Evolutionary conservation across 2,113 vertebrate species (phyloP).

Genomic region (Psammodynastes pulverulentus): DNA sequence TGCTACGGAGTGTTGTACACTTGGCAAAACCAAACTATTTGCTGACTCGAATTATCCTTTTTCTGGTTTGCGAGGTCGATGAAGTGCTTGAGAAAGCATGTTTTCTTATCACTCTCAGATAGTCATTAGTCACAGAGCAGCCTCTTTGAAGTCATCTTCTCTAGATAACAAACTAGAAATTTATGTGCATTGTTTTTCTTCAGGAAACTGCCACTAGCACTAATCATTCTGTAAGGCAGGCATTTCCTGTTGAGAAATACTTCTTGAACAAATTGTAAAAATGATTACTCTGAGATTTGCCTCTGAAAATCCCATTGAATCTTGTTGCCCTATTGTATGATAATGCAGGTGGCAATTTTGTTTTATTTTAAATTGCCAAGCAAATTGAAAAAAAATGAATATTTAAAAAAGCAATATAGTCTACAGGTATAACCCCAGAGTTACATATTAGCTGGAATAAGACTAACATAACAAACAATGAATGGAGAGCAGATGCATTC

Average conservation of each 20-base stretch:
- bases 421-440: not conserved
- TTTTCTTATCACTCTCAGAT: constrained; percentile 43
- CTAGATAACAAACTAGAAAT: constrained; percentile 36
- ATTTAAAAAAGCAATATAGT: constrained; percentile 4
- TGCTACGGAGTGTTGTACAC: constrained; percentile 23
- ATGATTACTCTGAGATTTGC: constrained; percentile 16
- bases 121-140: constrained; percentile 28
- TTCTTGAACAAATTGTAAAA: constrained; percentile 19
- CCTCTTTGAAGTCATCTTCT: constrained; percentile 15
- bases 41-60: constrained; percentile 31
- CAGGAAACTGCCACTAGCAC: not conserved
- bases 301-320: constrained; percentile 10
- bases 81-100: not conserved
- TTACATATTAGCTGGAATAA: not conserved
- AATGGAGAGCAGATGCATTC: not conserved
- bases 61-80: constrained; percentile 28
- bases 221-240: constrained; percentile 42
- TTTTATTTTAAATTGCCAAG: not conserved
- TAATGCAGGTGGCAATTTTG: not conserved
- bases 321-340: not conserved
- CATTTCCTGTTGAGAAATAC: constrained; percentile 42
- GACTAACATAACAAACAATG: not conserved
- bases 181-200: constrained; percentile 34
- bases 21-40: constrained; percentile 18
- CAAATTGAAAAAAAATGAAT: not conserved